Evolutionary conservation across 2,797 vertebrate genomes (phyloP).

Genomic region (Cetoscarus ocellatus): DNA sequence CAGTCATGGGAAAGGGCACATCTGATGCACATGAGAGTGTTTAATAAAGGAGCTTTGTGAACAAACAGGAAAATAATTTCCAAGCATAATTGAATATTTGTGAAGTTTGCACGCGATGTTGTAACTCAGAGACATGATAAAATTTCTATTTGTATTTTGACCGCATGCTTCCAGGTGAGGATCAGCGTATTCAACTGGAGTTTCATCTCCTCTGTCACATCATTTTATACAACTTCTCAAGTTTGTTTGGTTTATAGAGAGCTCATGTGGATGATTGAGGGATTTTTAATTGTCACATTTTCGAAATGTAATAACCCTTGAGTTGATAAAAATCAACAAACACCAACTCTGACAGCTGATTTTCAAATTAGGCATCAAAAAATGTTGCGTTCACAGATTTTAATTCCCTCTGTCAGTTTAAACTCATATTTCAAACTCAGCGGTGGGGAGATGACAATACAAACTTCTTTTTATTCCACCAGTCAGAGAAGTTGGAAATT

Average conservation of each 20-base stretch:
- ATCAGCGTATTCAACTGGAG: constrained; percentile 4
- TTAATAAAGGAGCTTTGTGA: constrained; percentile 13
- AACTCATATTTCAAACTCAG: constrained; percentile 81
- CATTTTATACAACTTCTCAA: constrained; percentile 39
- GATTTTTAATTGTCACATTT: constrained; percentile 86
- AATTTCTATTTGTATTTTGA: constrained; percentile 25
- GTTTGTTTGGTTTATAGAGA: constrained; percentile 33
- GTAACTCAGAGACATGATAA: constrained; percentile 3
- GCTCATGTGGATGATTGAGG: constrained; percentile 77
- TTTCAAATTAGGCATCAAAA: constrained; percentile 81
- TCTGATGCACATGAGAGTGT: constrained; percentile 6
- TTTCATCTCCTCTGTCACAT: constrained; percentile 34
- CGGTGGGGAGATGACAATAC: constrained; percentile 77
- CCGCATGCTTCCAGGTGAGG: constrained; percentile 14
- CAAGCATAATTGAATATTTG: constrained; percentile 32
- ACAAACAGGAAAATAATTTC: not conserved
- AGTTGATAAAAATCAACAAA: constrained; percentile 88
- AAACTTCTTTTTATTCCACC: constrained; percentile 78
- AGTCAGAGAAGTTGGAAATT: constrained; percentile 80
- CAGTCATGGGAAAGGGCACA: constrained; percentile 29
- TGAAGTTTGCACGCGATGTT: not conserved
- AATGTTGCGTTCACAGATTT: constrained; percentile 79
- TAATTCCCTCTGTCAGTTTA: constrained; percentile 85
- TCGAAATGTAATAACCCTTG: constrained; percentile 84
- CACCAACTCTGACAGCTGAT: constrained; percentile 80